Evolutionary conservation across 2,888 invertebrate species (phyloP).

Genomic region (Drosophila glabriapex): DNA sequence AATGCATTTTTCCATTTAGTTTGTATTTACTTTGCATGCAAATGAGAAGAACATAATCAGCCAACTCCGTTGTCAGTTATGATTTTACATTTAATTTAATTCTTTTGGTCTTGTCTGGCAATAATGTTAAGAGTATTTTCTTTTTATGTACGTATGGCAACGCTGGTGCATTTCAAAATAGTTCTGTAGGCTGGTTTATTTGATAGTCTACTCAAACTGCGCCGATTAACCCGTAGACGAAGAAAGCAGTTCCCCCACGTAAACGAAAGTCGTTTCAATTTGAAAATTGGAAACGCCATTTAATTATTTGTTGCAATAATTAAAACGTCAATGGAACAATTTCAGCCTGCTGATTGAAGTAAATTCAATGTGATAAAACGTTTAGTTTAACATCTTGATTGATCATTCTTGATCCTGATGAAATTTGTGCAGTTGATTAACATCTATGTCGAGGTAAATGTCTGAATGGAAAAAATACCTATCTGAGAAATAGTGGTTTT

Average conservation of each 20-base stretch:
- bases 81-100: background rate
- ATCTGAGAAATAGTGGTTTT: background rate
- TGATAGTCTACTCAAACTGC: background rate
- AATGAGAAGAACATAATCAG: no score
- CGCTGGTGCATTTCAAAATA: background rate
- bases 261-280: no score
- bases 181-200: background rate
- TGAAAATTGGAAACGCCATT: background rate
- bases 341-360: background rate
- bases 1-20: background rate
- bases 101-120: background rate
- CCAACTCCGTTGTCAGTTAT: background rate
- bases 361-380: background rate
- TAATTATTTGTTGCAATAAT: background rate
- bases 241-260: background rate
- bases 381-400: background rate
- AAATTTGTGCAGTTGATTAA: background rate
- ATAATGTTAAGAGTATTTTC: background rate
- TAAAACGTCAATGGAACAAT: background rate
- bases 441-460: background rate
- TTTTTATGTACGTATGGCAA: background rate
- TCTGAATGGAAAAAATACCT: background rate
- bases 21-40: background rate
- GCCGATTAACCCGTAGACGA: no score
- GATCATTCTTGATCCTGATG: background rate